Conservation (phyloP, 2,888 invertebrate species). For the Isoperla grammatica region DNA sequence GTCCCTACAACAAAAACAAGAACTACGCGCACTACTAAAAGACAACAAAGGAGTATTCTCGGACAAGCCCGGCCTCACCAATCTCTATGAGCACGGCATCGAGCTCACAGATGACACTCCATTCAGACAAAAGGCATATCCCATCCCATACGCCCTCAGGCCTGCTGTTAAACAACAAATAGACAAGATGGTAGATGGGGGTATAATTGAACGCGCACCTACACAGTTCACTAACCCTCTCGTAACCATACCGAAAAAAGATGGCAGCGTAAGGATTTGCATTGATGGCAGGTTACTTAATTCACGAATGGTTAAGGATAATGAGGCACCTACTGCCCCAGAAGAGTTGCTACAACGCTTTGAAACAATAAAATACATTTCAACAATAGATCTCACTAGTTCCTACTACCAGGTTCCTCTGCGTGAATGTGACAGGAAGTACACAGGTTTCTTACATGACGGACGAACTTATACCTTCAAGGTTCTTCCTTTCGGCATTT, state of each 20-base stretch:
- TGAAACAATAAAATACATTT: slow-evolving; percentile 31
- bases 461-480: slow-evolving; percentile 24
- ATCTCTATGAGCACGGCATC: slow-evolving; percentile 33
- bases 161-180: slow-evolving; percentile 34
- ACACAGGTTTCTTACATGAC: slow-evolving; percentile 29
- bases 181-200: slow-evolving; percentile 34
- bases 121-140: slow-evolving; percentile 34
- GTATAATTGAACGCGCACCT: slow-evolving; percentile 36
- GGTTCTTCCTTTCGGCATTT: slow-evolving; percentile 26
- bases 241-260: slow-evolving; percentile 35
- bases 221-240: slow-evolving; percentile 37
- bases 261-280: slow-evolving; percentile 36
- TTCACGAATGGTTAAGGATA: slow-evolving; percentile 35
- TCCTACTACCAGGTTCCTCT: slow-evolving; percentile 30
- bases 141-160: slow-evolving; percentile 35
- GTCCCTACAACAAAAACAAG: no score
- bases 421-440: slow-evolving; percentile 18
- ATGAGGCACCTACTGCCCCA: slow-evolving; percentile 32
- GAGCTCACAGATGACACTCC: slow-evolving; percentile 31
- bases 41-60: slow-evolving; percentile 7
- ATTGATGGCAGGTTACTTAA: slow-evolving; percentile 38
- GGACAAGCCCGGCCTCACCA: slow-evolving; percentile 29
- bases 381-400: slow-evolving; percentile 26
- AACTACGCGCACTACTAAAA: neutral
- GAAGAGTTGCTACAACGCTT: slow-evolving; percentile 32